phyloP scores from a whole-genome alignment of 2,888 invertebrate species.

The Acheta domesticus region DNA sequence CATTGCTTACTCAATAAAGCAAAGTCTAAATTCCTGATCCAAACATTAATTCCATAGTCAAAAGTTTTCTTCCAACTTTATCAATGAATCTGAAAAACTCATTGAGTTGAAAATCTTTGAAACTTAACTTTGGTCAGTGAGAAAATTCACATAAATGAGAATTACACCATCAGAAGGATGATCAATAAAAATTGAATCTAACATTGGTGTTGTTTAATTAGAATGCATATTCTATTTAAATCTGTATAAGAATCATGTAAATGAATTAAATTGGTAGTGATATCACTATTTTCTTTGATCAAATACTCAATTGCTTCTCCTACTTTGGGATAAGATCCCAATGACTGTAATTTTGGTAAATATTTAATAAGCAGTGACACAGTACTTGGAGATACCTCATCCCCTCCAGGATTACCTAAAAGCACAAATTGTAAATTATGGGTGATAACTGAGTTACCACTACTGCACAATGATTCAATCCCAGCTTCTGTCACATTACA shows the following conservation, averaged over 20 bases:
- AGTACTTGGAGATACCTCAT: not conserved
- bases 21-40: not conserved
- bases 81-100: not conserved
- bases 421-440: not conserved
- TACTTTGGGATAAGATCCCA: not conserved
- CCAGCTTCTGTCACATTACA: not conserved
- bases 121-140: not conserved
- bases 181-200: not conserved
- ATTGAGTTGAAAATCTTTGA: not conserved
- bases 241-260: slow-evolving; percentile 9
- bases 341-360: not conserved
- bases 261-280: not conserved
- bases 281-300: not conserved
- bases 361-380: not conserved
- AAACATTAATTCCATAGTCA: not conserved
- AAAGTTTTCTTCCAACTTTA: not conserved
- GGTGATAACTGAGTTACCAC: not conserved
- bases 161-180: not conserved
- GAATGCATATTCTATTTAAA: not conserved
- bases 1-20: not conserved
- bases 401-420: not conserved
- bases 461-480: not conserved
- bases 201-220: not conserved
- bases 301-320: not conserved
- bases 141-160: not conserved